Evolutionary conservation across 2,113 vertebrate species (phyloP).

Genomic region (Neotragus moschatus): DNA sequence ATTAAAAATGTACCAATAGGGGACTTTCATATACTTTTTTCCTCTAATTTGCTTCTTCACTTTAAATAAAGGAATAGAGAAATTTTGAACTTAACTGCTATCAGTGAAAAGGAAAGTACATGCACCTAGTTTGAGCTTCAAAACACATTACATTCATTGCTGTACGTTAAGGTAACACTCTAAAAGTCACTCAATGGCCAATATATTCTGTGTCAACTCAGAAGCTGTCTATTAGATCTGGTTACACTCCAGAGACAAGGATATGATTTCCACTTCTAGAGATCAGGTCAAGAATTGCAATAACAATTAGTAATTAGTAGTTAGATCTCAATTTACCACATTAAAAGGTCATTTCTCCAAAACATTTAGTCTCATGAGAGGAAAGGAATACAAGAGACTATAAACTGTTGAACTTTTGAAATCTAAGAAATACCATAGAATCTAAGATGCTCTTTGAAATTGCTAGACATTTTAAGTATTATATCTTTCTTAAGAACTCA

Average conservation of each 20-base stretch:
- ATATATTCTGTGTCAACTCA: slow-evolving; percentile 63
- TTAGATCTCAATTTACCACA: slow-evolving; percentile 76
- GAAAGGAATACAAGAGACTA: slow-evolving; percentile 20
- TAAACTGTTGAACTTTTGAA: slow-evolving; percentile 48
- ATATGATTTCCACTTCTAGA: slow-evolving; percentile 76
- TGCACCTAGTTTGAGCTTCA: slow-evolving; percentile 67
- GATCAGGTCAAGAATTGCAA: slow-evolving; percentile 80
- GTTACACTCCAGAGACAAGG: slow-evolving; percentile 77
- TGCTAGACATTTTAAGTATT: neutral
- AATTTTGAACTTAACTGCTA: slow-evolving; percentile 72
- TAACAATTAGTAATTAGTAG: slow-evolving; percentile 81
- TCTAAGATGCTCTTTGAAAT: neutral
- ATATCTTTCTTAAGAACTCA: neutral
- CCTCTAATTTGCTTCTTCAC: slow-evolving; percentile 71
- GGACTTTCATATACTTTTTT: slow-evolving; percentile 67
- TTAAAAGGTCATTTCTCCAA: slow-evolving; percentile 71
- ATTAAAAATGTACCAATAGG: slow-evolving; percentile 74
- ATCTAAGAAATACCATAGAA: neutral
- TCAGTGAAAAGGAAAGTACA: slow-evolving; percentile 71
- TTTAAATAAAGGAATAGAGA: slow-evolving; percentile 75
- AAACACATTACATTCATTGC: slow-evolving; percentile 71
- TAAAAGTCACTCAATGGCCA: slow-evolving; percentile 76
- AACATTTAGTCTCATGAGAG: slow-evolving; percentile 61
- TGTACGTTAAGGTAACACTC: slow-evolving; percentile 76
- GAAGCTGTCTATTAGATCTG: slow-evolving; percentile 65